phyloP scores from a whole-genome alignment of 2,113 vertebrate species.

The Xenopus laevis region DNA sequence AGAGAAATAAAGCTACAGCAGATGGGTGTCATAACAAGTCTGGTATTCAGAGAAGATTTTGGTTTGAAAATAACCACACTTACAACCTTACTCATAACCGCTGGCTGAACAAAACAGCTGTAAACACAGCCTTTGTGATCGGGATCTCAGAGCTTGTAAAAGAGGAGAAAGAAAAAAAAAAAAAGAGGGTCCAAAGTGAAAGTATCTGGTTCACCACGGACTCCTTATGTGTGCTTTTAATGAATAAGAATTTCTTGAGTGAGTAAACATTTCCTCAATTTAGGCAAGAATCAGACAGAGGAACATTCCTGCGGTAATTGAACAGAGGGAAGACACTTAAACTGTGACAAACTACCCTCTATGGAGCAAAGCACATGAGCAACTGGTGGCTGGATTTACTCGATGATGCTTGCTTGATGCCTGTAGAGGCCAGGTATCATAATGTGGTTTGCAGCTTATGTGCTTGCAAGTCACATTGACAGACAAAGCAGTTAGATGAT shows the following conservation, averaged over 20 bases:
- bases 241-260: neutral
- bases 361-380: too few relatives aligned
- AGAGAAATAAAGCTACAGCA: conserved; percentile 47
- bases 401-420: too few relatives aligned
- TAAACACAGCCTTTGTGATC: conserved; percentile 29
- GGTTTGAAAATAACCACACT: conserved; percentile 49
- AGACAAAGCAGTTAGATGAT: too few relatives aligned
- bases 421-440: too few relatives aligned
- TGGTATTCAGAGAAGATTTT: conserved; percentile 36
- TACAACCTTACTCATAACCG: conserved; percentile 49
- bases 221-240: neutral
- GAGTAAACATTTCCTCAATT: neutral
- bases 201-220: neutral
- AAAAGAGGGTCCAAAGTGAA: neutral
- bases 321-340: too few relatives aligned
- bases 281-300: neutral
- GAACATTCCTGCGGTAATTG: too few relatives aligned
- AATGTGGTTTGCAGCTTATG: too few relatives aligned
- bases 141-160: conserved; percentile 42
- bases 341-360: too few relatives aligned
- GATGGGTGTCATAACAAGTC: conserved; percentile 45
- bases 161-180: neutral
- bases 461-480: too few relatives aligned
- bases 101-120: conserved; percentile 51
- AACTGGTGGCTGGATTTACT: too few relatives aligned